Base-by-base conservation (phyloP, 2,888 invertebrate genomes). In the Brassicogethes aeneus region DNA sequence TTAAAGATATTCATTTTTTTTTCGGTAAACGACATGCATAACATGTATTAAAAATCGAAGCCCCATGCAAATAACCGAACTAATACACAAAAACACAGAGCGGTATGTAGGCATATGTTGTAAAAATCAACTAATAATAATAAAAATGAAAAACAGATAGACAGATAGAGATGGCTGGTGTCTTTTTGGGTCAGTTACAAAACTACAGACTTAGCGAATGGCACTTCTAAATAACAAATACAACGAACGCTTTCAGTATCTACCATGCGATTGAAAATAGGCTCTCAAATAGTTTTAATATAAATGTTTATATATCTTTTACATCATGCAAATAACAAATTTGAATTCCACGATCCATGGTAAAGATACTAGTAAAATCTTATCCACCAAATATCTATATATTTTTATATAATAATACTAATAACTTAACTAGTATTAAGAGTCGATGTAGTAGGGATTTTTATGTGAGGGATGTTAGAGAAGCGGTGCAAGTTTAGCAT, bases 171-270 rank as follows among this genome's bases (percentile, higher is more conserved):
- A 35, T 32, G 15, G 15, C 17, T 31, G 55, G 54, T 53, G 54
- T 65, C 67, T 66, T 67, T 68, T 68, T 67, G 66, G 66, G 68
- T 65, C 64, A 61, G 65, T 66, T 68, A 65, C 55, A 66, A 68
- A 61, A 64, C 64, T 66, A 67, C 55, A 56, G 55, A 62, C 57
- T 62, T 56, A 59, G 62, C 62, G 56, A 54, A 62, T 62, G 64
- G 62, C 63, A 62, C 61, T 53, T 40, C 41, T 44, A 46, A 49
- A 61, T 65, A 65, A 62, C 60, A 56, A 52, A 62, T 63, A 65
- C 60, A 63, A 63, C 60, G 61, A 63, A 62, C 60, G 62, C 60
- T 63, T 56, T 59, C 56, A 56, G 54, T 51, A 54, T 57, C 68
- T 68, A 68, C 67, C 68, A 67, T 68, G 68, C 68, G 63, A 60